phyloP scores from a whole-genome alignment of 1,140 invertebrate species.

The Cotesia vestalis region DNA sequence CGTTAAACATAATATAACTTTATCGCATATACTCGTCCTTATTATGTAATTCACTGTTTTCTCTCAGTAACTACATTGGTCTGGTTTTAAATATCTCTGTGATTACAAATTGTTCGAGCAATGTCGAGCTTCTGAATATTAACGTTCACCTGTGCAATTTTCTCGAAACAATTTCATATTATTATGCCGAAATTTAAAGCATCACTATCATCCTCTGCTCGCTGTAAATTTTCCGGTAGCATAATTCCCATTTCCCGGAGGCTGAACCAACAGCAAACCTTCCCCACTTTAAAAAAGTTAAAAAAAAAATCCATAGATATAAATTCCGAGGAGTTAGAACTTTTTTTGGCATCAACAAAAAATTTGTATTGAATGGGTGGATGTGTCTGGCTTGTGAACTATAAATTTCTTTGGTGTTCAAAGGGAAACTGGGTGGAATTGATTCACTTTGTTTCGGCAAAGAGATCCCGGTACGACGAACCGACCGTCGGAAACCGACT shows the following conservation, averaged over 20 bases:
- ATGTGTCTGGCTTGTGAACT: conserved; percentile 5
- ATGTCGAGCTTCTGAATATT: background rate
- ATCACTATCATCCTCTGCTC: no score
- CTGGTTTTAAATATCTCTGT: conserved; percentile 26
- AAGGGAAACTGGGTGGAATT: conserved; percentile 15
- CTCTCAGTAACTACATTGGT: conserved; percentile 21
- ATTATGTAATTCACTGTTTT: background rate
- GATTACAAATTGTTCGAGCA: conserved; percentile 1
- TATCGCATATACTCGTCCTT: background rate
- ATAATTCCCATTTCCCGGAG: no score
- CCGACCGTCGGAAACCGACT: background rate
- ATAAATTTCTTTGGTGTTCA: conserved; percentile 9
- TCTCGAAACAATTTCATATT: no score
- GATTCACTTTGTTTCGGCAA: conserved; percentile 18
- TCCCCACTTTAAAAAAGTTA: no score
- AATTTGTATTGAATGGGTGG: background rate
- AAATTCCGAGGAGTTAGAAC: background rate
- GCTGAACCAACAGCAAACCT: no score
- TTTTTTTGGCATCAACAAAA: background rate
- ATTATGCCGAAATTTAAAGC: no score
- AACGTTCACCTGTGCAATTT: background rate
- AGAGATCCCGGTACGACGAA: background rate
- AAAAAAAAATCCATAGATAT: no score
- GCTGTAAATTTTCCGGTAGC: no score
- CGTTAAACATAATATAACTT: no score